phyloP scores from a whole-genome alignment of 2,888 invertebrate species.

The Rhingia campestris region DNA sequence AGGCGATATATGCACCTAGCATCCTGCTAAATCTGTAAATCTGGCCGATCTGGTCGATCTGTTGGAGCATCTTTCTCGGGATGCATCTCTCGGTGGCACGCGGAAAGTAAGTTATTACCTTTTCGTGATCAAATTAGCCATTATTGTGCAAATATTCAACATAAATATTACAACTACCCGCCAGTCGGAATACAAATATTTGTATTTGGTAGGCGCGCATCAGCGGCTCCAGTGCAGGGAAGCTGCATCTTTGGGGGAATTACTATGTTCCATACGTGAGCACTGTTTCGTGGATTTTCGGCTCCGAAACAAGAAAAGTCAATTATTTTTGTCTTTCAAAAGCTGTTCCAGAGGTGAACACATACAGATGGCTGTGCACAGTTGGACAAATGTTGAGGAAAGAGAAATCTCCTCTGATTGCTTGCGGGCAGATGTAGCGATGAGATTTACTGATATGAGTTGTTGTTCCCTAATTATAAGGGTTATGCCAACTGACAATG shows the following conservation, averaged over 20 bases:
- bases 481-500: constrained; percentile 21
- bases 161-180: constrained; percentile 71
- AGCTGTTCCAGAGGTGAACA: constrained; percentile 2
- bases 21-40: constrained; percentile 45
- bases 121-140: constrained; percentile 80
- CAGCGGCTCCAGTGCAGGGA: constrained; percentile 5
- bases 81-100: constrained; percentile 38
- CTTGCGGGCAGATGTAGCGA: constrained; percentile 26
- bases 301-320: constrained; percentile 66
- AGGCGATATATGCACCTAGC: constrained; percentile 22
- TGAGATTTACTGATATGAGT: constrained; percentile 46
- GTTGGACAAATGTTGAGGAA: constrained; percentile 9
- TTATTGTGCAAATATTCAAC: constrained; percentile 77
- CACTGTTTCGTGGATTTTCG: constrained; percentile 55
- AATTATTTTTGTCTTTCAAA: constrained; percentile 57
- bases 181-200: constrained; percentile 69
- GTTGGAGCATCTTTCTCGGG: constrained; percentile 23
- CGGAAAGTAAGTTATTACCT: constrained; percentile 71
- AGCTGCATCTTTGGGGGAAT: constrained; percentile 44
- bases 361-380: neutral
- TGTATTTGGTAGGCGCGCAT: constrained; percentile 32
- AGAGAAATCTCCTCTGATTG: constrained; percentile 49
- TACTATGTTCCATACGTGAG: constrained; percentile 66
- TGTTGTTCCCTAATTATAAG: constrained; percentile 56
- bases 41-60: neutral